Evolutionary conservation across 2,113 vertebrate genomes (phyloP).

Genomic region (Tragelaphus buxtoni): DNA sequence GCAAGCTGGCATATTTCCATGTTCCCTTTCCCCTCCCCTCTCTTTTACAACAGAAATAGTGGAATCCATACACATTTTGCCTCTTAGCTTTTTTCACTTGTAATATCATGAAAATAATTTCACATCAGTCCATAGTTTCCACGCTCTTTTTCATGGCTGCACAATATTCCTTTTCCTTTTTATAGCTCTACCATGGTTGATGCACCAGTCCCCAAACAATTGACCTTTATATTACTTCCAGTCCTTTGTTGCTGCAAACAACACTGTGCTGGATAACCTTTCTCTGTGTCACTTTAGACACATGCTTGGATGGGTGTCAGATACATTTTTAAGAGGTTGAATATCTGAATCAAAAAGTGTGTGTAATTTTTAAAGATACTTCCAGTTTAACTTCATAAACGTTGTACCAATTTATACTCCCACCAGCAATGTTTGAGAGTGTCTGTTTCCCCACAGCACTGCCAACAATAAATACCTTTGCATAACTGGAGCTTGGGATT

Average conservation of each 20-base stretch:
- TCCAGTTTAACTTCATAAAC: slow-evolving; percentile 53
- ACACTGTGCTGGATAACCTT: rapidly evolving
- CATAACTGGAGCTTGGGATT: slow-evolving; percentile 38
- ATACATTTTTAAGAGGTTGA: background rate
- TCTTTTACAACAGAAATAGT: background rate
- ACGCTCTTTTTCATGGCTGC: background rate
- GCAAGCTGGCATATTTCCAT: background rate
- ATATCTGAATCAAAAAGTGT: slow-evolving; percentile 20
- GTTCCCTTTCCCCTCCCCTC: background rate
- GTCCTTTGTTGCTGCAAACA: background rate
- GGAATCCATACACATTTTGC: background rate
- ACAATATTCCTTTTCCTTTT: background rate
- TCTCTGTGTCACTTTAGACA: background rate
- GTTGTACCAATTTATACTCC: slow-evolving; percentile 49
- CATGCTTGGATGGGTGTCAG: background rate
- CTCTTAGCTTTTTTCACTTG: background rate
- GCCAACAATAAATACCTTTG: slow-evolving; percentile 56
- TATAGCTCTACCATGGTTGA: background rate
- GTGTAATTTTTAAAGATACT: background rate
- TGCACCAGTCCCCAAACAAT: background rate
- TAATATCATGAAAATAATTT: background rate
- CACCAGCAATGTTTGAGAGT: slow-evolving; percentile 21
- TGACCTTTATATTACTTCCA: background rate
- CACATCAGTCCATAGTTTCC: background rate
- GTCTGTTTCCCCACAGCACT: background rate